These are phyloP conservation scores for Drosophila seguyi DNA, from an alignment of 1,140 invertebrate genomes.

Conservation along the genomic window DNA sequence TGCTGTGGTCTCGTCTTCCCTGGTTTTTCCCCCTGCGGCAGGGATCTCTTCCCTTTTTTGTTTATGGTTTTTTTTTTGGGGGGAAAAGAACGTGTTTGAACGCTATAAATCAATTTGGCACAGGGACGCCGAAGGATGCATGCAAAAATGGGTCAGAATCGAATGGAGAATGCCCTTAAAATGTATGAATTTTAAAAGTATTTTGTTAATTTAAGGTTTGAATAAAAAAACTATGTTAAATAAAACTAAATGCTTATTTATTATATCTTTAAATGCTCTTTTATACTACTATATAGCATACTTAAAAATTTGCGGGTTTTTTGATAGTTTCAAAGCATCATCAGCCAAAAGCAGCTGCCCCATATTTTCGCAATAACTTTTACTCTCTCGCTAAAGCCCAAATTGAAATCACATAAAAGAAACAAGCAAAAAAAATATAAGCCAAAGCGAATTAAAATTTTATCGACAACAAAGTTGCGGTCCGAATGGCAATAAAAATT, in stretches of 20 bases:
- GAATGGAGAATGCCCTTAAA: constrained; percentile 44
- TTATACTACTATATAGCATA: neutral
- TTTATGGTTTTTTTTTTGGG: constrained; percentile 13
- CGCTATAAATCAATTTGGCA: constrained; percentile 80
- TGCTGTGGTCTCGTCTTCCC: constrained; percentile 19
- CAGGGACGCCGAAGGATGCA: constrained; percentile 58
- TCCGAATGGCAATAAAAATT: constrained; percentile 69
- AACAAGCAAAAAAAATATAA: constrained; percentile 48
- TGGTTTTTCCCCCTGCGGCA: constrained; percentile 13
- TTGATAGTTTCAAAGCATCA: neutral
- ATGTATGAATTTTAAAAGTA: too few species aligned
- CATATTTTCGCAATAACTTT: constrained; percentile 1
- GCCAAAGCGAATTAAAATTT: constrained; percentile 79
- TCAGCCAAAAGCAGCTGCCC: neutral
- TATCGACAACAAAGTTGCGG: constrained; percentile 81
- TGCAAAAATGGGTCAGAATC: constrained; percentile 40
- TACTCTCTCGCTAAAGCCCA: constrained; percentile 24
- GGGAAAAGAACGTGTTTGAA: constrained; percentile 65
- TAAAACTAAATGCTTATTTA: too few species aligned
- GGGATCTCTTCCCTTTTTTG: neutral
- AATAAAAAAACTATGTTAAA: too few species aligned
- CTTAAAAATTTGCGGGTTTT: neutral
- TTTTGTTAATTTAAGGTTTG: neutral
- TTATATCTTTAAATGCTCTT: neutral
- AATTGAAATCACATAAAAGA: constrained; percentile 47